phyloP scores from a whole-genome alignment of 2,888 invertebrate genomes.

The Ichneumoninae sp. region DNA sequence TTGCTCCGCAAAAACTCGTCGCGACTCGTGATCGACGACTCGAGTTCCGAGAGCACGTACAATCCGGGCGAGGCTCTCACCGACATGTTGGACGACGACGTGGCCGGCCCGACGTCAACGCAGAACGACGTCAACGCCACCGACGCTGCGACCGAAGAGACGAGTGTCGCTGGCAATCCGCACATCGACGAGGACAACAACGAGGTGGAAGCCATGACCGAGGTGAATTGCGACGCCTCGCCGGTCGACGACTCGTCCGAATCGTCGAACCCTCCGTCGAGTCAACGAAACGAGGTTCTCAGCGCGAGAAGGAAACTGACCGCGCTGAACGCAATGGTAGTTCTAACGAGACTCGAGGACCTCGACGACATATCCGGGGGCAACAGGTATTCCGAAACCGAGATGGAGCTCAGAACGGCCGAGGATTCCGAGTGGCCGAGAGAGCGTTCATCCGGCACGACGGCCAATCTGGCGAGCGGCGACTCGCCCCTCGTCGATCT shows the following conservation, averaged over 20 bases:
- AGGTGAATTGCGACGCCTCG: background rate
- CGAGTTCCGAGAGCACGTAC: constrained; percentile 7
- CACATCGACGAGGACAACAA: background rate
- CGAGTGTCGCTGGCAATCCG: background rate
- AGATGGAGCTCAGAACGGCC: background rate
- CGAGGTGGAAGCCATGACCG: background rate
- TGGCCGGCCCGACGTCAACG: background rate
- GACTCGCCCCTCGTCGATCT: background rate
- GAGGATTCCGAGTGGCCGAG: background rate
- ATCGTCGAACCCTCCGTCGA: background rate
- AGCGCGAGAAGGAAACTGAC: constrained; percentile 37
- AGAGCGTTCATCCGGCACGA: background rate
- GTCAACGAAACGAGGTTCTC: background rate
- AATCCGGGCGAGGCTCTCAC: background rate
- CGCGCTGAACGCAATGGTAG: constrained; percentile 57
- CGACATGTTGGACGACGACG: background rate
- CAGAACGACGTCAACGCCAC: background rate
- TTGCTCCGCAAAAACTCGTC: background rate
- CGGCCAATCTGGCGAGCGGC: background rate
- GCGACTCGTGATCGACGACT: background rate
- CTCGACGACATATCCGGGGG: constrained; percentile 33
- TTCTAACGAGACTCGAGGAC: constrained; percentile 61
- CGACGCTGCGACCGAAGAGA: background rate
- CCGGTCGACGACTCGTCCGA: background rate
- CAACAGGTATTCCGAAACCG: background rate